Percentiles rank a stretch among this genome's conserved stretches.
phyloP scores from a whole-genome alignment of 2,888 invertebrate genomes.

The Lasioglossum malachurum region DNA sequence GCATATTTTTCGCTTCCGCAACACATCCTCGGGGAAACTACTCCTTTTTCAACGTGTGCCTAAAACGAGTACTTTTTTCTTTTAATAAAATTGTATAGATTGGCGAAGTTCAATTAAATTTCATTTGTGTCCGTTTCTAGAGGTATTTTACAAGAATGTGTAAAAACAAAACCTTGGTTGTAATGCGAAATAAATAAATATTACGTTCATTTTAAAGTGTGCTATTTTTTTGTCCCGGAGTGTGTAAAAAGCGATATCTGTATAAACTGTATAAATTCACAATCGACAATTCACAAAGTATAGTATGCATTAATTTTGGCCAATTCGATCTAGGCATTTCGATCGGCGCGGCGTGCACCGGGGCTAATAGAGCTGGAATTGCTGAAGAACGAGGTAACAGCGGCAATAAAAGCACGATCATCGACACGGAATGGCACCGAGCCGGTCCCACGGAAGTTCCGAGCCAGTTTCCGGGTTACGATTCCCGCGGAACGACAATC shows the following conservation, averaged over 20 bases:
- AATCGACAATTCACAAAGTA: no score
- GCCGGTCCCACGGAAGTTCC: constrained; percentile 20
- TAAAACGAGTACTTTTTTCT: no score
- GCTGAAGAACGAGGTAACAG: background rate
- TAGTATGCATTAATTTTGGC: no score
- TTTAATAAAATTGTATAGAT: no score
- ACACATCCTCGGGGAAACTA: background rate
- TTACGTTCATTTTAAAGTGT: no score
- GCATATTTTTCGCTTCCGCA: background rate
- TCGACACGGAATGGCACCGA: constrained; percentile 3
- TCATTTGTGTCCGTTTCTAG: no score
- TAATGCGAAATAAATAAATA: no score
- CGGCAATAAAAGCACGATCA: constrained; percentile 11
- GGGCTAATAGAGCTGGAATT: background rate
- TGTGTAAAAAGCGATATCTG: background rate
- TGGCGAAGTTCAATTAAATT: no score
- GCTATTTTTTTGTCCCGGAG: no score
- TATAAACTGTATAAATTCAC: no score
- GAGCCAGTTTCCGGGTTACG: constrained; percentile 42
- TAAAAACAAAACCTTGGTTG: no score
- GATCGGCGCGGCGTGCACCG: background rate
- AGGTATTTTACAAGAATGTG: no score
- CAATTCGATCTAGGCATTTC: background rate
- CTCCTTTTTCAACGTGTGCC: background rate
- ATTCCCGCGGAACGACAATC: constrained; percentile 54